These are phyloP conservation scores for Abramis brama DNA, from an alignment of 2,113 vertebrate genomes.

Conservation along the genomic window DNA sequence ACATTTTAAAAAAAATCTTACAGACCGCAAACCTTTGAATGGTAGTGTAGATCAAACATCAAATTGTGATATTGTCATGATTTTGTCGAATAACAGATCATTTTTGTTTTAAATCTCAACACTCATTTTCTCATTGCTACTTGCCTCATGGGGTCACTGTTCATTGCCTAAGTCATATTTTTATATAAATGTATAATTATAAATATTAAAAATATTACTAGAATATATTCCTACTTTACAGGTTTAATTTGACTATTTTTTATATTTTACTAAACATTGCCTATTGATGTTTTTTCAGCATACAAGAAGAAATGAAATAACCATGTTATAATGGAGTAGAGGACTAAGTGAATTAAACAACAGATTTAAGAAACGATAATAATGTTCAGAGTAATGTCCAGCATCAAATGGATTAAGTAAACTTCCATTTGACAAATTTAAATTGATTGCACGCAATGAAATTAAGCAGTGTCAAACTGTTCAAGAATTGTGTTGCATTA, in stretches of 20 bases:
- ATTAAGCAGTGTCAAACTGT: constrained; percentile 2
- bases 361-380: not conserved
- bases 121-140: too few relatives aligned
- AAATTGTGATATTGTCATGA: not conserved
- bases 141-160: too few relatives aligned
- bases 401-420: constrained; percentile 1
- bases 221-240: too few relatives aligned
- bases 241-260: too few relatives aligned
- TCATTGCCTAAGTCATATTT: too few relatives aligned
- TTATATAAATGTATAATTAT: too few relatives aligned
- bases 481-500: constrained; percentile 11
- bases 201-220: too few relatives aligned
- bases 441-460: not conserved
- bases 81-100: too few relatives aligned
- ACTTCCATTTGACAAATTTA: constrained; percentile 10
- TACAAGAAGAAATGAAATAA: not conserved
- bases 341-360: not conserved
- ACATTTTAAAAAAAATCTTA: not conserved
- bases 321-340: not conserved
- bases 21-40: not conserved
- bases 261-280: not conserved
- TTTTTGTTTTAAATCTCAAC: not conserved
- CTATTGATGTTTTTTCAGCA: not conserved
- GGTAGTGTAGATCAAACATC: not conserved
- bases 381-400: not conserved